Conservation (phyloP, 2,797 vertebrate species). For the Phylloscopus collybita region DNA sequence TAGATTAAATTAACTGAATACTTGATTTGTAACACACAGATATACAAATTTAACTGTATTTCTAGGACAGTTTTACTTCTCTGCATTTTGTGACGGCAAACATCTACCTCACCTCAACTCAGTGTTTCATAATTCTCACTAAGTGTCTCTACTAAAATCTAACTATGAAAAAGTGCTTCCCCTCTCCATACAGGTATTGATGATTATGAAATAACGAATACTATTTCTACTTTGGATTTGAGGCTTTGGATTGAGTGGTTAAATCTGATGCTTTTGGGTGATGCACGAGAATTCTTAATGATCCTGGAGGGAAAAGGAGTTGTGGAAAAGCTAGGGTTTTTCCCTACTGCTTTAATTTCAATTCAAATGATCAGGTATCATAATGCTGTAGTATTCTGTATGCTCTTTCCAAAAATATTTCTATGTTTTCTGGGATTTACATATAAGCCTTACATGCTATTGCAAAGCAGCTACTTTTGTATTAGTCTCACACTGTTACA, state of each 20-base stretch:
- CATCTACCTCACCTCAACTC: neutral
- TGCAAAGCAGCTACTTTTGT: neutral
- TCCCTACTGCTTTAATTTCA: neutral
- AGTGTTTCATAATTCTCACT: neutral
- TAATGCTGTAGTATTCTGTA: neutral
- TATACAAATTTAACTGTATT: neutral
- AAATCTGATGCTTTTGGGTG: neutral
- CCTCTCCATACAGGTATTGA: neutral
- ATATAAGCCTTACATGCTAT: neutral
- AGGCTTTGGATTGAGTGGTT: neutral
- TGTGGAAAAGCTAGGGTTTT: neutral
- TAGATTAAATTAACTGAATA: neutral
- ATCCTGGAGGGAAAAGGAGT: neutral
- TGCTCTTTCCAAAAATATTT: neutral
- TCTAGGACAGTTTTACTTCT: neutral
- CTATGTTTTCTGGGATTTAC: neutral
- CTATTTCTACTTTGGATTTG: neutral
- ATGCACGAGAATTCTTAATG: neutral
- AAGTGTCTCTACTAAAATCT: neutral
- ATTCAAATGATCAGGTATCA: neutral
- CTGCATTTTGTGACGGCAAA: neutral
- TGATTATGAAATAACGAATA: neutral
- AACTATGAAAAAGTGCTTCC: neutral
- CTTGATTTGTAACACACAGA: neutral
- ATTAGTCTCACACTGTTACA: neutral